Conservation (phyloP, 2,113 vertebrate genomes). For the Eira barbara region DNA sequence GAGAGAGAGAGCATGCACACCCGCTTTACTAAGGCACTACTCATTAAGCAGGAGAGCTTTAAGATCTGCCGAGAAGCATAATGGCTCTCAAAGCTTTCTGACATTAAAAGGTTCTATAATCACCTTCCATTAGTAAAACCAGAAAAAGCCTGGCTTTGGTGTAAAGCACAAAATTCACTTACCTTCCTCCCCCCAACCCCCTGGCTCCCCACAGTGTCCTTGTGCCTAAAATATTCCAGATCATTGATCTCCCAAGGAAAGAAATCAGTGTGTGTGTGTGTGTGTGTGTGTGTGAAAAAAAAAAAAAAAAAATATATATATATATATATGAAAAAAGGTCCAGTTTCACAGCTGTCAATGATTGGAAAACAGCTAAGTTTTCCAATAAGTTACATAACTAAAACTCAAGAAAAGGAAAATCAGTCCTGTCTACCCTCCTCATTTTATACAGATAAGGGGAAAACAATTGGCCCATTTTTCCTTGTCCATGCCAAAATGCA, state of each 20-base stretch:
- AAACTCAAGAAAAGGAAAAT: neutral
- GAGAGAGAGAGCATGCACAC: neutral
- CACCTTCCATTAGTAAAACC: slow-evolving; percentile 67
- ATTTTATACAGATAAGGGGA: neutral
- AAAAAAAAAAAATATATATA: too few species aligned
- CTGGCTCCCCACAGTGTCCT: neutral
- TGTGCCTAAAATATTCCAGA: slow-evolving; percentile 40
- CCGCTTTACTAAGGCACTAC: neutral
- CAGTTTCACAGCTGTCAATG: neutral
- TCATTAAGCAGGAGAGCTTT: slow-evolving; percentile 49
- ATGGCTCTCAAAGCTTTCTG: slow-evolving; percentile 68
- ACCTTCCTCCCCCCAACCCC: neutral
- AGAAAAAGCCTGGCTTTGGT: slow-evolving; percentile 50
- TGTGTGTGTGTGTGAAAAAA: neutral
- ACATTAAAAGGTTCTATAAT: slow-evolving; percentile 72
- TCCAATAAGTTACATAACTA: neutral
- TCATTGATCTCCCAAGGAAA: neutral
- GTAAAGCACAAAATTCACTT: slow-evolving; percentile 43
- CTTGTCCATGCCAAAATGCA: neutral
- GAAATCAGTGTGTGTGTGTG: neutral
- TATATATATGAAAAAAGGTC: neutral
- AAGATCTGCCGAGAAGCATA: slow-evolving; percentile 57
- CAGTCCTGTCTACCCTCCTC: neutral
- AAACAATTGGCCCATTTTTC: neutral
- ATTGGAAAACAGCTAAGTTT: neutral